A percentile compares a stretch with the other conserved stretches of the same genome.
phyloP scores from a whole-genome alignment of 1,140 invertebrate species.

The Aricia agestis region DNA sequence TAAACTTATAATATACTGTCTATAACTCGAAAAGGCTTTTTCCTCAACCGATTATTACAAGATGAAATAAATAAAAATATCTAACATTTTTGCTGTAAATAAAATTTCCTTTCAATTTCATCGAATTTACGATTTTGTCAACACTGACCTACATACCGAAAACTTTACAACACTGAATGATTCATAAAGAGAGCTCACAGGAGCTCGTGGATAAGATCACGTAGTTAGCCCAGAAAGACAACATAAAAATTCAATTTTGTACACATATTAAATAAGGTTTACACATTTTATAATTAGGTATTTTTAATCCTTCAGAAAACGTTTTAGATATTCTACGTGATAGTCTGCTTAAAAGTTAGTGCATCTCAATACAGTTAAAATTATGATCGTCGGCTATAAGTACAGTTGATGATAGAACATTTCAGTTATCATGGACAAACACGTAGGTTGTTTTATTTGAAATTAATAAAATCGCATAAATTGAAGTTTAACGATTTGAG shows the following conservation, averaged over 20 bases:
- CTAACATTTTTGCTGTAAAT: background rate
- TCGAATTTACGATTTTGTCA: conserved; percentile 3
- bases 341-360: too few relatives aligned
- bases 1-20: too few relatives aligned
- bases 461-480: conserved; percentile 15
- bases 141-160: conserved; percentile 2
- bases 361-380: too few relatives aligned
- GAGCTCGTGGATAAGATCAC: background rate
- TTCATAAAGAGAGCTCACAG: background rate
- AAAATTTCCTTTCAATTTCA: background rate
- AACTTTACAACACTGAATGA: background rate
- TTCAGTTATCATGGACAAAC: background rate
- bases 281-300: too few relatives aligned
- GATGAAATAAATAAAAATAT: too few relatives aligned
- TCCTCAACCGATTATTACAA: too few relatives aligned
- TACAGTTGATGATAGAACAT: too few relatives aligned
- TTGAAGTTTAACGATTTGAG: background rate
- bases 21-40: too few relatives aligned
- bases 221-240: background rate
- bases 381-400: too few relatives aligned
- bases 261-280: background rate
- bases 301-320: too few relatives aligned
- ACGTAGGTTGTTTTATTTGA: background rate
- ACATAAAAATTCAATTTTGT: background rate
- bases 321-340: too few relatives aligned